phyloP scores from a whole-genome alignment of 2,797 vertebrate genomes.

The Manis pentadactyla region DNA sequence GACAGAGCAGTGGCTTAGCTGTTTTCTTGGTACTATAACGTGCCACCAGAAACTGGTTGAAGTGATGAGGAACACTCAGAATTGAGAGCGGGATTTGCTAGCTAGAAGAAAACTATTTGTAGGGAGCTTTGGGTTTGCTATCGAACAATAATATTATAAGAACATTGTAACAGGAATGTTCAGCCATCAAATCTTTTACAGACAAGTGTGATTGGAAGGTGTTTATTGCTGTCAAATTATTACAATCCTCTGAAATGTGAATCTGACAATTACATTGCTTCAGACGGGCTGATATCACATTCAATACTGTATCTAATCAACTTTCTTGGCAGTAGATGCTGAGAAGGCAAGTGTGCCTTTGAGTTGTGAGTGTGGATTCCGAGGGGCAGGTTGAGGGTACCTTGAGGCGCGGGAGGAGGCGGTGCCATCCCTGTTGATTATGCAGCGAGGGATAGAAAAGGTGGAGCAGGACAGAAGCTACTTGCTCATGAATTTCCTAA shows the following conservation, averaged over 20 bases:
- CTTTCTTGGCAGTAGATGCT: neutral
- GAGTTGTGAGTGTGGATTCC: neutral
- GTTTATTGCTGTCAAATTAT: slow-evolving; percentile 75
- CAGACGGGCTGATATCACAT: neutral
- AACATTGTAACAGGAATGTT: neutral
- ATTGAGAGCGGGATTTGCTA: neutral
- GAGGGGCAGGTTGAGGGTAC: neutral
- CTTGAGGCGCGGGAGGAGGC: neutral
- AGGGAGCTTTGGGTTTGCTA: neutral
- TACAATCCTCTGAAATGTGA: slow-evolving; percentile 60
- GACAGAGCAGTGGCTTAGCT: too few relatives aligned
- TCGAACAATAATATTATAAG: neutral
- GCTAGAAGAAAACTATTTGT: neutral
- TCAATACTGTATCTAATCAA: slow-evolving; percentile 45
- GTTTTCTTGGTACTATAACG: neutral
- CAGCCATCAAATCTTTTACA: slow-evolving; percentile 44
- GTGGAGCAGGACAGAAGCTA: neutral
- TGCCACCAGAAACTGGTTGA: neutral
- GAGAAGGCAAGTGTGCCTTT: neutral
- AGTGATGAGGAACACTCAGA: neutral
- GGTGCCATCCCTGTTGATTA: neutral
- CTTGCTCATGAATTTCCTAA: neutral
- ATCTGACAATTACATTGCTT: neutral
- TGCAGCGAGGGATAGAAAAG: neutral
- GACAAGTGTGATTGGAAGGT: slow-evolving; percentile 64